Percentiles rank a stretch among this genome's conserved stretches.
Evolutionary conservation across 2,113 vertebrate species (phyloP).

Genomic region (Barbus barbus): DNA sequence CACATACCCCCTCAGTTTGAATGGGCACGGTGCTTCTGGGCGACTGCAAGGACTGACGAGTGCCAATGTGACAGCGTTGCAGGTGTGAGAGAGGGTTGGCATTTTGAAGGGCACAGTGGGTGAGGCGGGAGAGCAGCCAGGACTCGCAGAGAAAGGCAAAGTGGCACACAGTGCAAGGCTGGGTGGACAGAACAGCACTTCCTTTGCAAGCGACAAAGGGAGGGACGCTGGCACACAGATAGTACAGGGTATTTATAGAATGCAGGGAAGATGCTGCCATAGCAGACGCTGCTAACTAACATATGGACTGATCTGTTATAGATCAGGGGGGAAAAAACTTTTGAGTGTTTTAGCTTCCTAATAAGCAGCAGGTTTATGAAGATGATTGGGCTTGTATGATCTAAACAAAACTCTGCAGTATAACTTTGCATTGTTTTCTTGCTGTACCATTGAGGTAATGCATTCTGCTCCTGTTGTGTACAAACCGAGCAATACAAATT

Average conservation of each 20-base stretch:
- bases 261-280: slow-evolving; percentile 33
- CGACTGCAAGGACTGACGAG: slow-evolving; percentile 45
- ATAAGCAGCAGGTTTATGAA: background rate
- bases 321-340: background rate
- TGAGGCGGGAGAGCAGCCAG: slow-evolving; percentile 34
- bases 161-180: slow-evolving; percentile 37
- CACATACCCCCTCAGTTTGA: background rate
- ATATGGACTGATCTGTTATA: slow-evolving; percentile 52
- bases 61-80: slow-evolving; percentile 47
- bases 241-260: slow-evolving; percentile 53
- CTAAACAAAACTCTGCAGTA: background rate
- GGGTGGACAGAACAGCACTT: slow-evolving; percentile 48
- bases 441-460: background rate
- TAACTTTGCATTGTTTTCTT: background rate
- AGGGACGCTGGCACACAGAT: slow-evolving; percentile 43
- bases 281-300: slow-evolving; percentile 41
- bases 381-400: background rate
- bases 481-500: background rate
- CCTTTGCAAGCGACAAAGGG: slow-evolving; percentile 40
- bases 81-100: slow-evolving; percentile 44
- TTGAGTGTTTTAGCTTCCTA: background rate
- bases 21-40: background rate
- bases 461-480: background rate
- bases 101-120: slow-evolving; percentile 55
- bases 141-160: slow-evolving; percentile 41